phyloP scores from a whole-genome alignment of 1,140 invertebrate species.

The Drosophila kikkawai region DNA sequence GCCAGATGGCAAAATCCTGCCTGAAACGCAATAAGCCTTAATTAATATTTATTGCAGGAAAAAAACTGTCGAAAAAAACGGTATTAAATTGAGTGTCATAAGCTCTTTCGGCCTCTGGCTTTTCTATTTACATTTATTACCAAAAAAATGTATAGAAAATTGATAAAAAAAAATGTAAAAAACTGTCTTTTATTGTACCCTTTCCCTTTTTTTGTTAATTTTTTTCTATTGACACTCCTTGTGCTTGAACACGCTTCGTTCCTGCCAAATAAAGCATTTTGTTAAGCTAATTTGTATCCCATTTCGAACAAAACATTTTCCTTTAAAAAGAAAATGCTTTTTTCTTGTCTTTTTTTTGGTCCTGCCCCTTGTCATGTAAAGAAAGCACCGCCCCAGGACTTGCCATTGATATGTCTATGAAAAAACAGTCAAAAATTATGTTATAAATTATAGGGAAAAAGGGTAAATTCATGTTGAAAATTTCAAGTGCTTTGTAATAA shows the following conservation, averaged over 20 bases:
- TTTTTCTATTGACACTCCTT: slow-evolving; percentile 50
- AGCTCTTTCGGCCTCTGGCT: slow-evolving; percentile 59
- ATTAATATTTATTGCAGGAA: slow-evolving; percentile 48
- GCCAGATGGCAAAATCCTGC: slow-evolving; percentile 28
- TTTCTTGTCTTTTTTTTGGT: slow-evolving; percentile 43
- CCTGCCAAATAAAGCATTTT: slow-evolving; percentile 79
- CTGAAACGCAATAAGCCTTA: slow-evolving; percentile 62
- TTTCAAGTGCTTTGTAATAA: slow-evolving; percentile 83
- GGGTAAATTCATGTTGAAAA: slow-evolving; percentile 82
- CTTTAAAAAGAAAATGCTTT: slow-evolving; percentile 39
- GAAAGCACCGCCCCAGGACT: slow-evolving; percentile 57
- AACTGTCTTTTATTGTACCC: slow-evolving; percentile 39
- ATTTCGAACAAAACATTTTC: slow-evolving; percentile 74
- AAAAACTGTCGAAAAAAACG: slow-evolving; percentile 37
- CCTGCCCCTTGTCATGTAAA: slow-evolving; percentile 53
- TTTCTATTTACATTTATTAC: slow-evolving; percentile 50
- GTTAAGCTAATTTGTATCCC: slow-evolving; percentile 82
- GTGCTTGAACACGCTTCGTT: slow-evolving; percentile 72
- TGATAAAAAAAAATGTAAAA: slow-evolving; percentile 5
- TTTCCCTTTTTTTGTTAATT: slow-evolving; percentile 1
- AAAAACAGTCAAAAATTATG: slow-evolving; percentile 80
- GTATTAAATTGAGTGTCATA: slow-evolving; percentile 78
- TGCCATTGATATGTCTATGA: slow-evolving; percentile 68
- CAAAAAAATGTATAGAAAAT: background rate
- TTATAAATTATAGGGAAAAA: slow-evolving; percentile 80